Evolutionary conservation across 2,113 vertebrate species (phyloP).

Genomic region (Pituophis catenifer): DNA sequence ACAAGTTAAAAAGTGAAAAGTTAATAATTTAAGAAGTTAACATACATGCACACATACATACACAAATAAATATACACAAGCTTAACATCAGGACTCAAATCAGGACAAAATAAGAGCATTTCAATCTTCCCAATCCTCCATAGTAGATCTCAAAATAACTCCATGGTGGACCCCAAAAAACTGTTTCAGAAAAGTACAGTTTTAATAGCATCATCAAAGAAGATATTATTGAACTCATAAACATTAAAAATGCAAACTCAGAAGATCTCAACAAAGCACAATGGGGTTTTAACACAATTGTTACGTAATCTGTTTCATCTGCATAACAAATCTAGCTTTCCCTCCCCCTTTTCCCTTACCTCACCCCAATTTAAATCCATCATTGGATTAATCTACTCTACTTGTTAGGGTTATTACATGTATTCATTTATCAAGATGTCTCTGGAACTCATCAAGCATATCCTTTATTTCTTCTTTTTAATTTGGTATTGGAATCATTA

Average conservation of each 20-base stretch:
- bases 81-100: background rate
- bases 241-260: background rate
- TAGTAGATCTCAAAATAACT: background rate
- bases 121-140: background rate
- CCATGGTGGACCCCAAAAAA: background rate
- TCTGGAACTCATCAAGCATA: background rate
- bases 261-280: background rate
- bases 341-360: background rate
- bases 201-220: background rate
- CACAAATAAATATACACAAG: background rate
- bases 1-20: too few relatives aligned
- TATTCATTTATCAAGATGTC: background rate
- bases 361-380: background rate
- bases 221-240: background rate
- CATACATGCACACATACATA: too few relatives aligned
- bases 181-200: background rate
- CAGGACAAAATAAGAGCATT: background rate
- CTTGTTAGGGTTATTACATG: background rate
- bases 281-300: background rate
- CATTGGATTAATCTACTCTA: background rate
- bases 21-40: too few relatives aligned
- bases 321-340: background rate
- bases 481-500: background rate
- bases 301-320: background rate
- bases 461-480: background rate